These are phyloP conservation scores for Alfaro cultratus DNA, from an alignment of 2,797 vertebrate species.

Conservation along the genomic window DNA sequence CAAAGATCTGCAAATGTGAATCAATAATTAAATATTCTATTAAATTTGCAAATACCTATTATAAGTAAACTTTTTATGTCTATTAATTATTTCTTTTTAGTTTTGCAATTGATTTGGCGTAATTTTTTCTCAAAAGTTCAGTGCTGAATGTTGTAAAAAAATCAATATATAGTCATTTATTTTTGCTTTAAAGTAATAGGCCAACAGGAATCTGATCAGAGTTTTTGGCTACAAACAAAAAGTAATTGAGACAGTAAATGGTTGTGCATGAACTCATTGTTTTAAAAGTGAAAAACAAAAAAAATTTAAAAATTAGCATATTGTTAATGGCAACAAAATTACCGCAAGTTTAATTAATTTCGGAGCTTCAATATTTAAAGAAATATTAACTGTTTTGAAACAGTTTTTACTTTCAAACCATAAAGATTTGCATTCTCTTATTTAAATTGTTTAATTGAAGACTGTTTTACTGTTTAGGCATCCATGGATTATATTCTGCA, in stretches of 20 bases:
- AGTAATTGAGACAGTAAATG: background rate
- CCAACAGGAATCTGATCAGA: background rate
- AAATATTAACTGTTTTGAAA: background rate
- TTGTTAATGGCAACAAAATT: background rate
- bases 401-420: background rate
- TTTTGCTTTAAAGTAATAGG: background rate
- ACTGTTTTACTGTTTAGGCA: background rate
- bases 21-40: background rate
- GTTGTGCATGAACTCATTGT: background rate
- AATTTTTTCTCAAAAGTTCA: background rate
- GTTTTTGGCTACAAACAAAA: background rate
- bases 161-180: no score
- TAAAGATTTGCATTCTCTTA: background rate
- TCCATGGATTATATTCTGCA: background rate
- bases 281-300: background rate
- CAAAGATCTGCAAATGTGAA: background rate
- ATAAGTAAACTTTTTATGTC: background rate
- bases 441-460: background rate
- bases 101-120: background rate
- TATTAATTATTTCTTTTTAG: background rate
- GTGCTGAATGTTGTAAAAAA: background rate
- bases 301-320: background rate
- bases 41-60: background rate
- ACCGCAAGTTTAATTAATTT: background rate
- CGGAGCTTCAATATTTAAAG: background rate